A percentile compares a stretch with the other conserved stretches of the same genome.
These are phyloP conservation scores for Euphonia xanthogaster DNA, from an alignment of 2,797 vertebrate genomes.

Conservation along the genomic window DNA sequence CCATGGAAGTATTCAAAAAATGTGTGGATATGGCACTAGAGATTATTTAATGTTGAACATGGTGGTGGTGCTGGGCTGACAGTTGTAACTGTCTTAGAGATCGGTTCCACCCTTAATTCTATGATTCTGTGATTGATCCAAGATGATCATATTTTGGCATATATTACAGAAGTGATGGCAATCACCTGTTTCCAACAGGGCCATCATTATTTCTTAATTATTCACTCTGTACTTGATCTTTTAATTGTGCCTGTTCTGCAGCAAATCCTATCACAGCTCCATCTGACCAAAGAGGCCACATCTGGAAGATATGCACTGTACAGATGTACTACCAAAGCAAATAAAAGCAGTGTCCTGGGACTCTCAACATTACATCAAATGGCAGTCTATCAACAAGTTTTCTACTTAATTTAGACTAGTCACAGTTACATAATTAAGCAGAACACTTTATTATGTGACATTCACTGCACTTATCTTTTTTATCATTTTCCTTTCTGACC, in stretches of 20 bases:
- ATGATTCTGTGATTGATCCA: background rate
- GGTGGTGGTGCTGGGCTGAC: background rate
- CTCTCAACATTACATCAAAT: background rate
- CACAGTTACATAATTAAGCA: background rate
- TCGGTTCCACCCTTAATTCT: background rate
- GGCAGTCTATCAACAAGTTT: background rate
- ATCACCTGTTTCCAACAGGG: background rate
- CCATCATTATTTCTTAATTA: background rate
- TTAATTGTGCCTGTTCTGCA: background rate
- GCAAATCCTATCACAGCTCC: background rate
- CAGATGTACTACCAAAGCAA: background rate
- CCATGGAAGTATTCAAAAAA: background rate
- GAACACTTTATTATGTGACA: background rate
- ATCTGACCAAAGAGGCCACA: background rate
- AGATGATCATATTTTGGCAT: background rate
- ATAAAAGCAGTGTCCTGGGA: background rate
- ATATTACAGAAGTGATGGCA: background rate
- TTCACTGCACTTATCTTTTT: background rate
- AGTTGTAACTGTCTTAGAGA: background rate
- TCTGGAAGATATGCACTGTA: background rate
- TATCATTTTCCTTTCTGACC: background rate
- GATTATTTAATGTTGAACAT: background rate
- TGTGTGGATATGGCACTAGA: too few species aligned
- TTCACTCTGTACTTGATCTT: background rate
- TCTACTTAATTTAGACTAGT: background rate